Evolutionary conservation across 2,797 vertebrate genomes (phyloP), one percentile per base, ranked within the genome.

Genomic region (Sciaenops ocellatus): DNA sequence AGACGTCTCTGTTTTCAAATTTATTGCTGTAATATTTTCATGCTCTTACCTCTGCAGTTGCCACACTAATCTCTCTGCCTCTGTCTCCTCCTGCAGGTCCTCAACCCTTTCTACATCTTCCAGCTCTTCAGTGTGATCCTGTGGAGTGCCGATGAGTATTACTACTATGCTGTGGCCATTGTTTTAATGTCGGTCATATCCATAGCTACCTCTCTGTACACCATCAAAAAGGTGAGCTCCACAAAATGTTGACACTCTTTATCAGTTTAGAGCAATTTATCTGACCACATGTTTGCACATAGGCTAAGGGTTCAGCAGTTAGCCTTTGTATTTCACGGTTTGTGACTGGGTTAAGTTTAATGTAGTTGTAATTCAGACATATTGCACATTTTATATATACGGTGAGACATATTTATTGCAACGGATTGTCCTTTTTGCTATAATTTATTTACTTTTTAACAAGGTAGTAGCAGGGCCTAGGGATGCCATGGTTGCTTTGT

Each of bases 61-160:
- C 34, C 24, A 13, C 7, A 44, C n/a, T 69, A 17, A 41, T 11
- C 11, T 18, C 11, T 78, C 26, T 56, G 4, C 61, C 20, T 55
- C 42, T 69, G 18, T 76, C 61, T 85, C 70, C 30, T 78, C 64
- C 90, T 93, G 44, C 83, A 99, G 98, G 98, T 99, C 93, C 97
- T 99, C 91, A 99, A 99, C 85, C 98, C 98, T 93, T 99, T 99
- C 94, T 99, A 99, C 97, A 96, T 99, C 95, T 99, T 99, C 96
- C 98, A 99, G 93, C 96, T 99, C 87, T 99, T 99, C 96, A 99
- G 98, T 95, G 96, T 99, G 93, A 96, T 98, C 92, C 94, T 99
- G 83, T 99, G 98, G 98, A 94, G 94, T 93, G 94, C 94, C 81
- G 97, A 99, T 92, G 97, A 98, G 84, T 99, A 99, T 95, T 98